Conservation (phyloP, 2,797 vertebrate species). For the Gallinago nigripennis region DNA sequence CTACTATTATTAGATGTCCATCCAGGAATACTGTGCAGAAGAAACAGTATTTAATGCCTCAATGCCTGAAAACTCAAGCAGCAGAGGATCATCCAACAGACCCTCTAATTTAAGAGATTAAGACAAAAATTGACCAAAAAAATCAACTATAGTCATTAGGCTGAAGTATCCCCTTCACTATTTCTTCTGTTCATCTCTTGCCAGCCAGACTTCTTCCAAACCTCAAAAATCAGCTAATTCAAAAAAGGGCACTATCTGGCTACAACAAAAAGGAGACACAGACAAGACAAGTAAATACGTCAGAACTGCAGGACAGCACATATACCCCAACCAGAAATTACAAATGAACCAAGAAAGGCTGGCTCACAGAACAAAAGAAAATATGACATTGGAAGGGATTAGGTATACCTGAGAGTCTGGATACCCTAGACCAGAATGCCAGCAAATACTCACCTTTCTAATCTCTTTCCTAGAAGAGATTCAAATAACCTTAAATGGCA, state of each 20-base stretch:
- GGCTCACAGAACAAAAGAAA: not conserved
- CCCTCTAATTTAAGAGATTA: not conserved
- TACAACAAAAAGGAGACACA: not conserved
- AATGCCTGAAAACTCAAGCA: not conserved
- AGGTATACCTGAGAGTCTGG: not conserved
- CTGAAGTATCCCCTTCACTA: not conserved
- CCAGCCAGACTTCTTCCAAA: not conserved
- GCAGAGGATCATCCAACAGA: not conserved
- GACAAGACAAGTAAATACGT: accelerated
- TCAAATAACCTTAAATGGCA: not conserved
- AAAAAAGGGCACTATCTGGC: not conserved
- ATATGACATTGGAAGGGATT: not conserved
- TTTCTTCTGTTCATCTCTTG: not conserved
- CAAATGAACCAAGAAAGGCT: not conserved
- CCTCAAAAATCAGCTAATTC: not conserved
- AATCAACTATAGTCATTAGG: not conserved
- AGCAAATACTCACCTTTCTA: not conserved
- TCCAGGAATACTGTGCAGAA: not conserved
- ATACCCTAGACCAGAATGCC: not conserved
- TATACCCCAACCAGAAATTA: not conserved
- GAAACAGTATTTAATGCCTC: not conserved
- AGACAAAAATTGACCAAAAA: not conserved
- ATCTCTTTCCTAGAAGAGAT: not conserved
- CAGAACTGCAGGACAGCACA: not conserved
- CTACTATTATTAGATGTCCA: not conserved